phyloP scores from a whole-genome alignment of 2,888 invertebrate species.

The Tachina lurida region DNA sequence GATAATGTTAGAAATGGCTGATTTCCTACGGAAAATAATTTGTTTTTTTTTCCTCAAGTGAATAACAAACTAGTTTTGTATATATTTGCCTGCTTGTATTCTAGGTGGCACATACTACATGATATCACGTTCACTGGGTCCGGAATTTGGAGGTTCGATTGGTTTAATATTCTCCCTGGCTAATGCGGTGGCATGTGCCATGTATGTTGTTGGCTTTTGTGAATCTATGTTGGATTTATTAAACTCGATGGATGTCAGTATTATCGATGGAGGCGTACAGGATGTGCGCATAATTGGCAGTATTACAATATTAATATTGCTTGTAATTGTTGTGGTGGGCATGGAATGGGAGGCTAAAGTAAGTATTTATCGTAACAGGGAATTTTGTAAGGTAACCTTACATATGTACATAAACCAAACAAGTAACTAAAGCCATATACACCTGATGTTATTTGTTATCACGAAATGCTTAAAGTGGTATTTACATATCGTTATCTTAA shows the following conservation, averaged over 20 bases:
- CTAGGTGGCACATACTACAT: constrained; percentile 98
- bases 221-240: constrained; percentile 92
- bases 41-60: background rate
- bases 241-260: constrained; percentile 84
- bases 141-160: constrained; percentile 98
- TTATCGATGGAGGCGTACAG: constrained; percentile 87
- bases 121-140: constrained; percentile 98
- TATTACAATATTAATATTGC: constrained; percentile 91
- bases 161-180: constrained; percentile 98
- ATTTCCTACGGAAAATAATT: background rate
- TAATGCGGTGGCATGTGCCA: constrained; percentile 97
- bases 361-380: constrained; percentile 64
- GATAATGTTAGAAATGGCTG: no score
- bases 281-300: constrained; percentile 93
- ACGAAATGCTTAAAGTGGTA: no score
- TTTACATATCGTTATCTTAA: no score
- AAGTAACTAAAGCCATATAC: no score
- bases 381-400: background rate
- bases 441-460: no score
- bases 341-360: constrained; percentile 99
- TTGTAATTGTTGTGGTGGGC: constrained; percentile 95
- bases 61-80: background rate
- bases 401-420: no score
- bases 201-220: constrained; percentile 99
- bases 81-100: background rate